These are phyloP conservation scores for Rhynchopsitta pachyrhyncha DNA, from an alignment of 2,113 vertebrate species.

Conservation along the genomic window DNA sequence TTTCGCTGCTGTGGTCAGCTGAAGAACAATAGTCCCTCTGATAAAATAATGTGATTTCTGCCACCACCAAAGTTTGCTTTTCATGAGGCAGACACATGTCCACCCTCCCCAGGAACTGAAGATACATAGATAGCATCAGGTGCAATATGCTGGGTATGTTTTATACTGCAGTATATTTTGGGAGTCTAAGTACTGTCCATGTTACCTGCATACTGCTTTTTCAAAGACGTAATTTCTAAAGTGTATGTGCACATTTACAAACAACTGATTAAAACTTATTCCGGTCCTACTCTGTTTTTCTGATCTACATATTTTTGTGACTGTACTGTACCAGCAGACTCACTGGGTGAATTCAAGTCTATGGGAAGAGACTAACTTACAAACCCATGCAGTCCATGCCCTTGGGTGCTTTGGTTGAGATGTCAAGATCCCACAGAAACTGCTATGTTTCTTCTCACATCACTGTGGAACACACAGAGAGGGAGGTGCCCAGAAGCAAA, in stretches of 20 bases:
- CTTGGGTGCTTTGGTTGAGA: conserved; percentile 30
- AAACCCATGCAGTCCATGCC: neutral
- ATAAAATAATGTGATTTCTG: neutral
- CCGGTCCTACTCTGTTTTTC: neutral
- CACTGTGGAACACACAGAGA: conserved; percentile 35
- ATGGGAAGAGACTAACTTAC: neutral
- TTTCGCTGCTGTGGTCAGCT: neutral
- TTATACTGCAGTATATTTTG: neutral
- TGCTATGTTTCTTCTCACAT: conserved; percentile 7
- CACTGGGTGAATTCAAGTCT: neutral
- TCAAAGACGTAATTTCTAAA: neutral
- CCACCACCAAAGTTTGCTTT: neutral
- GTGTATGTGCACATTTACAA: fast-evolving
- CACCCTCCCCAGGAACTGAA: neutral
- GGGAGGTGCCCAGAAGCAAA: conserved; percentile 62
- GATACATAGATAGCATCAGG: neutral
- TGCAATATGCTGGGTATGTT: neutral
- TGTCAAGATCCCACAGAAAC: conserved; percentile 33
- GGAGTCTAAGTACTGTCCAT: neutral
- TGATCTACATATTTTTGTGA: neutral
- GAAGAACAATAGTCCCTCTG: neutral
- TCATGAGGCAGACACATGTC: neutral
- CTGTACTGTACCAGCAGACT: neutral
- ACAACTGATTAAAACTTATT: neutral
- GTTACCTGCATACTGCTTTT: neutral